Conservation (phyloP, 1,140 invertebrate genomes). For the Bombus ignitus region DNA sequence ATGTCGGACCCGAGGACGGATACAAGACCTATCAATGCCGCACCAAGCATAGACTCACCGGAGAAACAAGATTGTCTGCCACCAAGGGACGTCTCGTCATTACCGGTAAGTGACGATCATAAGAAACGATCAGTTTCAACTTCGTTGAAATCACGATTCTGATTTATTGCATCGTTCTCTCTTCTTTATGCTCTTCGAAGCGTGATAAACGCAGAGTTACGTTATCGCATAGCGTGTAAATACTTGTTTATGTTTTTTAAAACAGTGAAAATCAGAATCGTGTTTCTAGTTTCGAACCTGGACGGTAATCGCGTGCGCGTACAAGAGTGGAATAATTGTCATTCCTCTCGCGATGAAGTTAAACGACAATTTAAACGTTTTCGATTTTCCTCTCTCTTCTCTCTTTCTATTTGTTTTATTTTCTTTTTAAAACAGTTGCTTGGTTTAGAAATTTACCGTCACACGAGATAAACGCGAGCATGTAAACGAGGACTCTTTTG, state of each 20-base stretch:
- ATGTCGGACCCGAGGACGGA: conserved; percentile 96
- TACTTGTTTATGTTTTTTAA: not conserved
- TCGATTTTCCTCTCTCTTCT: not conserved
- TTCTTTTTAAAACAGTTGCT: not conserved
- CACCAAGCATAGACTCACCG: conserved; percentile 96
- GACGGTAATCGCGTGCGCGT: conserved; percentile 12
- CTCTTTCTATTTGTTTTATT: not conserved
- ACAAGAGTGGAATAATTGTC: not conserved
- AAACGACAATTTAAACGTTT: not conserved
- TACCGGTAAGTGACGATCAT: conserved; percentile 90
- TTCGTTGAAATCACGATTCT: conserved; percentile 66
- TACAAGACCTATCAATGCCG: conserved; percentile 97
- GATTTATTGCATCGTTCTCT: conserved; percentile 26
- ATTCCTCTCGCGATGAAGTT: not conserved
- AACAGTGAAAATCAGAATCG: conserved; percentile 61
- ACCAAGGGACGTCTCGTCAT: conserved; percentile 97
- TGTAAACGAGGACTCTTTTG: conserved; percentile 3
- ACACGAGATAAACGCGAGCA: not conserved
- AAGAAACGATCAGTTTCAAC: conserved; percentile 47
- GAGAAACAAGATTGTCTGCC: conserved; percentile 95
- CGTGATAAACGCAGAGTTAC: not conserved
- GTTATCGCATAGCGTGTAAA: not conserved
- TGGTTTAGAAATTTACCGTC: not conserved
- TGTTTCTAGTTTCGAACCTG: conserved; percentile 59
- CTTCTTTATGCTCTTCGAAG: not conserved